Evolutionary conservation across 2,888 invertebrate species (phyloP), one percentile per base, ranked within the genome.

Genomic region (Mythimna ferrago): DNA sequence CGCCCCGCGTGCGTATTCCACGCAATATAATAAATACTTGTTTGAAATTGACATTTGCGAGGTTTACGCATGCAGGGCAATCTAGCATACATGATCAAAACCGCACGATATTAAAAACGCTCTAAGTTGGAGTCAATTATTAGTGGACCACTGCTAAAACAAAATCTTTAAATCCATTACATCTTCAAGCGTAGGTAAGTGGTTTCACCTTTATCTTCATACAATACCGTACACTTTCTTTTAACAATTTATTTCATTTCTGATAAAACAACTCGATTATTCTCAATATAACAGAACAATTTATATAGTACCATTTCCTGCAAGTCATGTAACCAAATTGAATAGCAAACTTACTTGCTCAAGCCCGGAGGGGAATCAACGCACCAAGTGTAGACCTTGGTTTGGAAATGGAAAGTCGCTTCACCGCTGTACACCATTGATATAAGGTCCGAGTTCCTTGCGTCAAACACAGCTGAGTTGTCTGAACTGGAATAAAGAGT

Each of bases 391-490:
- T 86, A 85, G 0, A 94, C 77, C 26, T 87, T 88, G 0, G 93
- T 89, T 81, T 93, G 93, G 70, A 94, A 94, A 72, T 94, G 93
- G 54, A 93, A 92, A 0, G 90, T 90, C 0, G 93, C 93, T 58
- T 94, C 92, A 2, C 96, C 96, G 32, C 87, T 93, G 80, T 93
- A 82, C 0, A 89, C 87, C 88, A 95, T 90, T 0, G 89, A 84
- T 63, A 95, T 93, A 6, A 90, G 81, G 62, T 94, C 94, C 0
- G 94, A 88, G 53, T 90, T 93, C 16, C 82, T 89, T 0, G 93
- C 87, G 38, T 93, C 92, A 19, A 96, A 78, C 6, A 88, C 82
- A 2, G 86, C 89, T 6, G 89, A 78, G 54, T 87, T 89, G 56
- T 93, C 90, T 0, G 94, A 92, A 83, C 96, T 96, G 84, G 60